Evolutionary conservation across 2,797 vertebrate species (phyloP).

Genomic region (Rhodeus uyekii): DNA sequence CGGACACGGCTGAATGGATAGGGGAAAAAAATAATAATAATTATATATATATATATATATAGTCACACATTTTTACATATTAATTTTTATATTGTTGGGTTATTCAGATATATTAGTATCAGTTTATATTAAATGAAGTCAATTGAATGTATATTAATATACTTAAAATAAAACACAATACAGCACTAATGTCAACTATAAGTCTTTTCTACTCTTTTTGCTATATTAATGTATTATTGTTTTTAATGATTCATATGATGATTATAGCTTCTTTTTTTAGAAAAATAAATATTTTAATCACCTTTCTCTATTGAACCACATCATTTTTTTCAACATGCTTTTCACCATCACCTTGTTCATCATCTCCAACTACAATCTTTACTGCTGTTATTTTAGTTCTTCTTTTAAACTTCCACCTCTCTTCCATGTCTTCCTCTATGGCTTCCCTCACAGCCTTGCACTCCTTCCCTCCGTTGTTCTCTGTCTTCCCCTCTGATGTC

Average conservation of each 20-base stretch:
- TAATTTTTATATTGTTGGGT: too few relatives aligned
- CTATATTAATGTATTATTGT: not conserved
- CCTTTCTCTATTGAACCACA: not conserved
- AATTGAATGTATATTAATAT: too few relatives aligned
- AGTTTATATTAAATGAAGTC: too few relatives aligned
- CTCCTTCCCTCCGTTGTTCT: constrained; percentile 49
- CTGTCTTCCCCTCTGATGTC: constrained; percentile 51
- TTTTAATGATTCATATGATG: not conserved
- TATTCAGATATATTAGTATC: too few relatives aligned
- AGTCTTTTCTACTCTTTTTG: too few relatives aligned
- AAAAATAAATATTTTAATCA: not conserved
- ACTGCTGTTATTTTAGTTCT: constrained; percentile 22
- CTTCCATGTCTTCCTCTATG: constrained; percentile 47
- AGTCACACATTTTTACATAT: too few relatives aligned
- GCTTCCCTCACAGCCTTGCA: constrained; percentile 51
- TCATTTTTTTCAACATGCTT: constrained; percentile 41
- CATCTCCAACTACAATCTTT: constrained; percentile 8
- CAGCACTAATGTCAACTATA: too few relatives aligned
- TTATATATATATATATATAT: too few relatives aligned
- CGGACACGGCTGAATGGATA: too few relatives aligned
- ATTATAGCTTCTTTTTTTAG: not conserved
- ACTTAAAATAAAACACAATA: too few relatives aligned
- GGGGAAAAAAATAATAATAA: too few relatives aligned
- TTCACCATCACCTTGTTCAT: constrained; percentile 62
- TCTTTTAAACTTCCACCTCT: constrained; percentile 11